Evolutionary conservation across 1,140 invertebrate genomes (phyloP).

Genomic region (Caerostris extrusa): DNA sequence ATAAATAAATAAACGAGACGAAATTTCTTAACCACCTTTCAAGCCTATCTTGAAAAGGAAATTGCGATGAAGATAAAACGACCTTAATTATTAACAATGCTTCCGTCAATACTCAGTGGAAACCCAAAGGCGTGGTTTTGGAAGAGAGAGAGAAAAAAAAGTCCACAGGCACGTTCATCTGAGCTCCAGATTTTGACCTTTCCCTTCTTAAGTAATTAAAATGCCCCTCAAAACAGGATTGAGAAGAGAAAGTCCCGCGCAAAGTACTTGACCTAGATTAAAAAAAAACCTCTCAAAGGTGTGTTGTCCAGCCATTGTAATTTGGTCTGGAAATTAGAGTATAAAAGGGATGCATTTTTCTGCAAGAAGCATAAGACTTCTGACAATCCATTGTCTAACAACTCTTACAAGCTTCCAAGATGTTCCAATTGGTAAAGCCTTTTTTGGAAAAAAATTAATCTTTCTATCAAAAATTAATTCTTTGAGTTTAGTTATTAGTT

Average conservation of each 20-base stretch:
- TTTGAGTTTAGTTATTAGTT: neutral
- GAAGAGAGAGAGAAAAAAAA: neutral
- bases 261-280: constrained; percentile 40
- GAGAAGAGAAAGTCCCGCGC: constrained; percentile 4
- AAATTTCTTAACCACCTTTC: neutral
- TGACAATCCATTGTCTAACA: neutral
- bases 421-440: constrained; percentile 30
- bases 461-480: neutral
- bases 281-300: neutral
- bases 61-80: neutral
- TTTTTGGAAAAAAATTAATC: neutral
- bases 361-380: neutral
- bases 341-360: constrained; percentile 13
- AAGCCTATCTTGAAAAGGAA: constrained; percentile 1
- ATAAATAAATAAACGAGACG: neutral
- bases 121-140: constrained; percentile 24
- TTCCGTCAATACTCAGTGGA: constrained; percentile 16
- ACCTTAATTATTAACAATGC: constrained; percentile 46
- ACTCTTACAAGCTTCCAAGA: neutral
- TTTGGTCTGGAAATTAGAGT: neutral
- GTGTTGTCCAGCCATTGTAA: neutral
- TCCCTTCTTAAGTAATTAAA: constrained; percentile 6
- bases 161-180: neutral
- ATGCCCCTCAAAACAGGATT: constrained; percentile 25
- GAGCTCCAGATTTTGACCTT: constrained; percentile 31